Evolutionary conservation across 2,797 vertebrate genomes (phyloP).

Genomic region (Threskiornis aethiopicus): DNA sequence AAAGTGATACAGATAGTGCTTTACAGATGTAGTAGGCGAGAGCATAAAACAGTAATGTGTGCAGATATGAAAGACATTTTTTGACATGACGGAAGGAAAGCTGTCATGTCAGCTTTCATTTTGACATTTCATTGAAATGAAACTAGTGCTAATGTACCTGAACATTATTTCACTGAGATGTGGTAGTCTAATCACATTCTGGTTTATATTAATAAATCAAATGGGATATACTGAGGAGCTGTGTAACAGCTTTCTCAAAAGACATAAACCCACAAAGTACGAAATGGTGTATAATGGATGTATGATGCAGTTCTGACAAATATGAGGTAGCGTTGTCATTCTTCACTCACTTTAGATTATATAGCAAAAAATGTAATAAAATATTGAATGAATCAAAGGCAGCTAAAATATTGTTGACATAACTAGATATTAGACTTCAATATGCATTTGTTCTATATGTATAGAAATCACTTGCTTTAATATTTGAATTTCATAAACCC

Average conservation of each 20-base stretch:
- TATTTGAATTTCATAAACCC: background rate
- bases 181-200: slow-evolving; percentile 37
- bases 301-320: background rate
- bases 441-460: background rate
- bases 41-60: background rate
- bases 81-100: background rate
- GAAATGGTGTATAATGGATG: background rate
- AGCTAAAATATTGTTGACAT: background rate
- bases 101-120: slow-evolving; percentile 25
- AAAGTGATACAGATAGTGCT: background rate
- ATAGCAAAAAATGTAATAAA: background rate
- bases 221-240: background rate
- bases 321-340: slow-evolving; percentile 2
- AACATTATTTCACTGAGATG: slow-evolving; percentile 45
- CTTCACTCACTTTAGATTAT: background rate
- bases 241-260: background rate
- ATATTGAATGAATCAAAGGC: background rate
- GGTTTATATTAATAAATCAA: slow-evolving; percentile 59
- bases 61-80: background rate
- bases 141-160: slow-evolving; percentile 36
- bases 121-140: slow-evolving; percentile 1
- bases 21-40: background rate
- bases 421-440: background rate
- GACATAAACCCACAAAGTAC: background rate
- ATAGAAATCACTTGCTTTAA: background rate